Conservation (phyloP, 2,113 vertebrate genomes). For the Henicopernis longicauda region DNA sequence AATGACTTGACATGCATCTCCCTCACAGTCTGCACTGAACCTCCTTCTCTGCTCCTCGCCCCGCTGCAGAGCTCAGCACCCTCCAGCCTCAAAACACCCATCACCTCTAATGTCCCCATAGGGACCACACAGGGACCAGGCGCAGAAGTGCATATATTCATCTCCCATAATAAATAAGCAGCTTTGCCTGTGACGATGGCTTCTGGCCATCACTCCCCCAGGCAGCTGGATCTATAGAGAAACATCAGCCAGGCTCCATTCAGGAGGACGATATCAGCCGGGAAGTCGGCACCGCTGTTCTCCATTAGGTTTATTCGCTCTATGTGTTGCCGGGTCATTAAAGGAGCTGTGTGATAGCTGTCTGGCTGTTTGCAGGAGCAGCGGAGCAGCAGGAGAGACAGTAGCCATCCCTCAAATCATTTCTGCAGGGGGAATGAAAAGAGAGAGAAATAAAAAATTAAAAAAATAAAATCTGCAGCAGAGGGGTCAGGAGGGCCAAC, state of each 20-base stretch:
- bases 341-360: slow-evolving; percentile 28
- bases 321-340: slow-evolving; percentile 14
- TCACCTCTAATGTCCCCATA: rapidly evolving
- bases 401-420: background rate
- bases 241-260: background rate
- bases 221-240: background rate
- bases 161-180: background rate
- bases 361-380: background rate
- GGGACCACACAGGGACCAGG: background rate
- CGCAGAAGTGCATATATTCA: background rate
- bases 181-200: rapidly evolving
- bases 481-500: background rate
- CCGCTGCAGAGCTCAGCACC: background rate
- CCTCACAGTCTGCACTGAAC: rapidly evolving
- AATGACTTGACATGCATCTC: rapidly evolving
- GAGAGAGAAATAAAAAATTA: background rate
- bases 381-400: background rate
- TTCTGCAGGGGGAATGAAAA: background rate
- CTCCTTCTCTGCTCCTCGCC: background rate
- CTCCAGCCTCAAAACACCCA: background rate
- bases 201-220: background rate
- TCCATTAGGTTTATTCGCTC: slow-evolving; percentile 9
- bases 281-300: background rate
- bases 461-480: background rate
- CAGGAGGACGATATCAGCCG: rapidly evolving